These are phyloP conservation scores for Synergus itoensis DNA, from an alignment of 2,888 invertebrate genomes.

Conservation along the genomic window DNA sequence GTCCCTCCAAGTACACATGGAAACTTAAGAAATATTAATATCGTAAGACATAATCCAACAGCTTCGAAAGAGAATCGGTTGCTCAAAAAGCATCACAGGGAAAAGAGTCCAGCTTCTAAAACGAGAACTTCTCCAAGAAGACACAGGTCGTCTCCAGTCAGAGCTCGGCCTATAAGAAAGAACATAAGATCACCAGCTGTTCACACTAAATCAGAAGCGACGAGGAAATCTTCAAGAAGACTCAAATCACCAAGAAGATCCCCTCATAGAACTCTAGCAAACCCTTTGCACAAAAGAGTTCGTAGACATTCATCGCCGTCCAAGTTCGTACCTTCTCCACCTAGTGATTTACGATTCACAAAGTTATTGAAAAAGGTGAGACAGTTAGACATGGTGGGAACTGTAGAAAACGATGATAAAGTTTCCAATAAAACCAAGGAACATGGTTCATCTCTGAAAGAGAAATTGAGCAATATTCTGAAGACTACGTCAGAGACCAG, in stretches of 20 bases:
- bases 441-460: constrained; percentile 69
- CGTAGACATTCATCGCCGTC: constrained; percentile 36
- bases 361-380: constrained; percentile 71
- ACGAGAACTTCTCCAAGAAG: constrained; percentile 58
- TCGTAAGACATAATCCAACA: constrained; percentile 43
- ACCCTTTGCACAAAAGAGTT: constrained; percentile 48
- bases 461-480: constrained; percentile 71
- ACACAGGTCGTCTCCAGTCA: constrained; percentile 53
- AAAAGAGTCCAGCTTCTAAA: constrained; percentile 46
- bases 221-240: constrained; percentile 55
- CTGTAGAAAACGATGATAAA: constrained; percentile 48
- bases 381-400: constrained; percentile 64
- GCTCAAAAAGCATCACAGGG: constrained; percentile 54
- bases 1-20: neutral
- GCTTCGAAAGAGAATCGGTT: constrained; percentile 50
- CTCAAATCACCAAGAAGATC: constrained; percentile 51
- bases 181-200: constrained; percentile 59
- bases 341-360: constrained; percentile 59
- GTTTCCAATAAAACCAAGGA: constrained; percentile 60
- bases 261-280: constrained; percentile 49
- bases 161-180: constrained; percentile 54
- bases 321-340: constrained; percentile 35
- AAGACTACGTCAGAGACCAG: constrained; percentile 51
- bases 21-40: constrained; percentile 4
- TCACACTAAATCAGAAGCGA: constrained; percentile 48